phyloP scores from a whole-genome alignment of 2,113 vertebrate genomes.

The Phalacrocorax brasilianus region DNA sequence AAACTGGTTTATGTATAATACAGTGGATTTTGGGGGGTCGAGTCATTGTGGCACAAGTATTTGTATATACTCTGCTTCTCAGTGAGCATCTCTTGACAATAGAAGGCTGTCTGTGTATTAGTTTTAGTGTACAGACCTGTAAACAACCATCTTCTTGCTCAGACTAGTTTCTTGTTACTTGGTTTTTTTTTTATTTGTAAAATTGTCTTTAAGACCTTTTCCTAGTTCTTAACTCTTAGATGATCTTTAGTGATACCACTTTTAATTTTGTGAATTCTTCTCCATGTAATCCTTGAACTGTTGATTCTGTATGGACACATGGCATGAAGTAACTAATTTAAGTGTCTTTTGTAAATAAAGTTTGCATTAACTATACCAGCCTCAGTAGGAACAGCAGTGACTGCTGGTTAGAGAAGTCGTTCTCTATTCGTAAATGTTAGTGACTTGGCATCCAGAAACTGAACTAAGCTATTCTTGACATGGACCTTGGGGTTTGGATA shows the following conservation, averaged over 20 bases:
- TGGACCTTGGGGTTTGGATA: neutral
- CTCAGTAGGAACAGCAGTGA: slow-evolving; percentile 57
- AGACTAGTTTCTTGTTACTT: slow-evolving; percentile 69
- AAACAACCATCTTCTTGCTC: slow-evolving; percentile 75
- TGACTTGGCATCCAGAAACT: slow-evolving; percentile 11
- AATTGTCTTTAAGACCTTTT: slow-evolving; percentile 71
- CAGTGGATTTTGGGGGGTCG: slow-evolving; percentile 73
- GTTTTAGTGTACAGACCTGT: slow-evolving; percentile 84
- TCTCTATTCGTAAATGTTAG: slow-evolving; percentile 35
- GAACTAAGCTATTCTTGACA: neutral
- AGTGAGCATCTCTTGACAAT: slow-evolving; percentile 71
- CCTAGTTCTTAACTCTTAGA: slow-evolving; percentile 79
- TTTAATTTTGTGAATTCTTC: slow-evolving; percentile 78
- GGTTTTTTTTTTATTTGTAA: slow-evolving; percentile 71
- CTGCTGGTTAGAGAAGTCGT: slow-evolving; percentile 42
- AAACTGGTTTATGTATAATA: slow-evolving; percentile 77
- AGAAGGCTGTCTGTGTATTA: slow-evolving; percentile 80
- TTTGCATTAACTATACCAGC: slow-evolving; percentile 84
- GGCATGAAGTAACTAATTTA: slow-evolving; percentile 91
- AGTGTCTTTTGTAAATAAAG: slow-evolving; percentile 96
- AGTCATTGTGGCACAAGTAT: slow-evolving; percentile 76
- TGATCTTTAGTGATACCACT: slow-evolving; percentile 70
- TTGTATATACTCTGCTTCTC: slow-evolving; percentile 84
- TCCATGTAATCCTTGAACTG: slow-evolving; percentile 78
- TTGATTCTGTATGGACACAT: slow-evolving; percentile 88